These are phyloP conservation scores for Dryadula phaetusa DNA, from an alignment of 2,888 invertebrate genomes.

Conservation along the genomic window DNA sequence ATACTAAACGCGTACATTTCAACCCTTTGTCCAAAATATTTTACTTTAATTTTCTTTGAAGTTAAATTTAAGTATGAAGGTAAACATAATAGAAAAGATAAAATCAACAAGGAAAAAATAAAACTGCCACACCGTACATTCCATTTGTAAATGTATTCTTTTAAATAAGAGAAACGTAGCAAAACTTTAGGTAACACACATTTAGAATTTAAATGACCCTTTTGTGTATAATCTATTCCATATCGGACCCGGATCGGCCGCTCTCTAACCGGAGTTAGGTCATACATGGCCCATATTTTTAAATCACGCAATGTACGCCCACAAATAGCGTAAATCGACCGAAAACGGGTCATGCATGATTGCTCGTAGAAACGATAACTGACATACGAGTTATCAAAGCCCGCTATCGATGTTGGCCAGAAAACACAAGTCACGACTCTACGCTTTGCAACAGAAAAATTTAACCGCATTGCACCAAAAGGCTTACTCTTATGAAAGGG, in stretches of 20 bases:
- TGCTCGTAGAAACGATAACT: slow-evolving; percentile 38
- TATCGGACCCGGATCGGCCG: slow-evolving; percentile 3
- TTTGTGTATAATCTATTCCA: slow-evolving; percentile 7
- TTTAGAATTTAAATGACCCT: not conserved
- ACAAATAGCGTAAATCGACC: slow-evolving; percentile 31
- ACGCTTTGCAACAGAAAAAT: slow-evolving; percentile 25
- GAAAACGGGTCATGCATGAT: slow-evolving; percentile 40
- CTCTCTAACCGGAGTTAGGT: slow-evolving; percentile 25
- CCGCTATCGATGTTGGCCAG: slow-evolving; percentile 39
- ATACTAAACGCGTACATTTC: not conserved
- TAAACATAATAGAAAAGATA: not conserved
- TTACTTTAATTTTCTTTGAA: not conserved
- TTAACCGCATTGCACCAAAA: slow-evolving; percentile 39
- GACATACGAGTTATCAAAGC: slow-evolving; percentile 41
- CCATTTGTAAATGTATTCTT: not conserved
- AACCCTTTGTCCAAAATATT: slow-evolving; percentile 1
- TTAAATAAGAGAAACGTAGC: slow-evolving; percentile 6
- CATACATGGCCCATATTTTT: slow-evolving; percentile 35
- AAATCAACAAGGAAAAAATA: not conserved
- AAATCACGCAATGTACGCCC: slow-evolving; percentile 30
- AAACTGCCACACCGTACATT: not conserved
- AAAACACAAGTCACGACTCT: slow-evolving; percentile 32
- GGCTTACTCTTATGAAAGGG: not conserved
- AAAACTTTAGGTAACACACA: not conserved
- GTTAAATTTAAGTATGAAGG: not conserved